Base-by-base conservation (phyloP, 2,797 vertebrate genomes). In the Platyrinchus mystaceus region DNA sequence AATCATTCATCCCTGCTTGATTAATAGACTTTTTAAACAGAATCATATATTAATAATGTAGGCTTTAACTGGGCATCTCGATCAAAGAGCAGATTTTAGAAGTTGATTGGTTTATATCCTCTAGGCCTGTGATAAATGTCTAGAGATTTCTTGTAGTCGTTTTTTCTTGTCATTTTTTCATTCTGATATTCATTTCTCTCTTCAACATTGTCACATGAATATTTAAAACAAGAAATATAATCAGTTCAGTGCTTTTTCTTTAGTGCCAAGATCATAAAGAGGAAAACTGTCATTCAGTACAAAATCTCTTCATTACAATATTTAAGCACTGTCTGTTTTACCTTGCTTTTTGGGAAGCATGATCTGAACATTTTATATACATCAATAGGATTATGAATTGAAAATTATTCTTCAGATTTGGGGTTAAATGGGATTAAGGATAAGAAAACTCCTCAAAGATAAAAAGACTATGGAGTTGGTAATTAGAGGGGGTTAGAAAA, bases 1-100 rank as follows among this genome's bases (percentile, higher is more conserved):
- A 97, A 96, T 97, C 97, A 97, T 95, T 97, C 96, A 96, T 93
- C 94, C 91, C n/a, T 92, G 41, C 85, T 96, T 97, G 97, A 97
- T 97, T 96, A 97, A 97, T 97, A 93, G 96, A 96, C 96, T 96
- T 97, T 96, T 97, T 94, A 96, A 97, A 94, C 95, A 97, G 95
- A 97, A 94, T 96, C 94, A 97, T 96, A 95, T 97, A 96, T 97
- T 97, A 97, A 97, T 97, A 97, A 97, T 96, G 95, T 96, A 93
- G 93, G 84, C 85, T 97, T 97, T 97, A 96, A 96, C 96, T 96
- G 95, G 94, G 96, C 80, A 91, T 95, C 96, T 97, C 79, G 18
- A 96, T 97, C 96, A 97, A 96, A 96, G 95, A 96, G 56, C 64
- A 86, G 87, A 96, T 95, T 97, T 97, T 90, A 95, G 90, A 81